Evolutionary conservation across 2,888 invertebrate species (phyloP).

Genomic region (Drosophila paranaensis): DNA sequence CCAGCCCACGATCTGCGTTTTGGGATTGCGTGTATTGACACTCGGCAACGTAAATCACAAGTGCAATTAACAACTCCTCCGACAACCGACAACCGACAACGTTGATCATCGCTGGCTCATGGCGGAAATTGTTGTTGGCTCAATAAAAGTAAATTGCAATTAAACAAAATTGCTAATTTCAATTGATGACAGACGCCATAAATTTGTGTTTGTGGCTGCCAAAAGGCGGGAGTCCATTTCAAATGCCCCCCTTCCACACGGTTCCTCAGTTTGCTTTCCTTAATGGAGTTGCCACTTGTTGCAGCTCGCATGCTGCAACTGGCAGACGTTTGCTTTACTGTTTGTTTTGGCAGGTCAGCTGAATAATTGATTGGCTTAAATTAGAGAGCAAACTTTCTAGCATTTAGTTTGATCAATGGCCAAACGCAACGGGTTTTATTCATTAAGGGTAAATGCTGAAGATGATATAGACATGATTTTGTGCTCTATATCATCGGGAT

Average conservation of each 20-base stretch:
- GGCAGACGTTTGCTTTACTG: neutral
- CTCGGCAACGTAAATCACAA: slow-evolving; percentile 77
- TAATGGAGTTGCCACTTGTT: slow-evolving; percentile 30
- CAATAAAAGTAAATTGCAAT: slow-evolving; percentile 82
- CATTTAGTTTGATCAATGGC: slow-evolving; percentile 1
- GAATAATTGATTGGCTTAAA: slow-evolving; percentile 21
- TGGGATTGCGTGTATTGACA: slow-evolving; percentile 75
- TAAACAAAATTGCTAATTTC: slow-evolving; percentile 79
- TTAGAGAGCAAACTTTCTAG: slow-evolving; percentile 27
- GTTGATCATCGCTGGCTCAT: slow-evolving; percentile 43
- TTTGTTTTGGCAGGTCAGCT: slow-evolving; percentile 17
- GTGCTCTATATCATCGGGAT: neutral
- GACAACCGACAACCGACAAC: slow-evolving; percentile 39
- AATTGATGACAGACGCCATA: slow-evolving; percentile 76
- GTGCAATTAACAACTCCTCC: slow-evolving; percentile 75
- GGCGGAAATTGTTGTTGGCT: slow-evolving; percentile 77
- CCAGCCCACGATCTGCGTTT: slow-evolving; percentile 31
- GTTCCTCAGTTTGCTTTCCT: slow-evolving; percentile 9
- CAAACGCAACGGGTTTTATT: neutral
- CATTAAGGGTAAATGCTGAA: slow-evolving; percentile 7
- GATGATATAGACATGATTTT: neutral
- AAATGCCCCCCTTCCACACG: slow-evolving; percentile 18
- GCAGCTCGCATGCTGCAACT: slow-evolving; percentile 14
- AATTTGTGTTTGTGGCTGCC: slow-evolving; percentile 50
- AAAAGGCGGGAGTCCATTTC: slow-evolving; percentile 34